A percentile compares a stretch with the other conserved stretches of the same genome.
These are phyloP conservation scores for Chaetura pelagica DNA, from an alignment of 2,113 vertebrate species.

Conservation along the genomic window DNA sequence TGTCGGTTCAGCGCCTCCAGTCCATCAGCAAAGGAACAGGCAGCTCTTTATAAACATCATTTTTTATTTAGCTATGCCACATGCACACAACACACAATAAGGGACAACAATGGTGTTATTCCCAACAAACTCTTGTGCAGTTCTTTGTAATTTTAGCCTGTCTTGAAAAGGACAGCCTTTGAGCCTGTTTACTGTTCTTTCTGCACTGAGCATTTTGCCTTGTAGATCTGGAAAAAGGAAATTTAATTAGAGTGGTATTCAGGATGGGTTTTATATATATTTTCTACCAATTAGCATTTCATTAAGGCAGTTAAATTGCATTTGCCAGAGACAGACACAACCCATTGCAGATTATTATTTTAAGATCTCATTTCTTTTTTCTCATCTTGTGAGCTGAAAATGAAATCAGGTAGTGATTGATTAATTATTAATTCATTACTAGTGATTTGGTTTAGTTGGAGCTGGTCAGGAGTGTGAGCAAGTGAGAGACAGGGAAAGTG, in stretches of 20 bases:
- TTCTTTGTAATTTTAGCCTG: background rate
- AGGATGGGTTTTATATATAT: constrained; percentile 63
- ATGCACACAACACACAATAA: background rate
- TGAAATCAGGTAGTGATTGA: constrained; percentile 65
- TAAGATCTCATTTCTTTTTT: constrained; percentile 54
- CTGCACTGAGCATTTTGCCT: constrained; percentile 11
- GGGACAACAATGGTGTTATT: constrained; percentile 18
- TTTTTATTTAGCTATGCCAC: constrained; percentile 32
- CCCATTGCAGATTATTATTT: constrained; percentile 65
- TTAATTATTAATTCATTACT: constrained; percentile 64
- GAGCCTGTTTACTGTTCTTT: constrained; percentile 28
- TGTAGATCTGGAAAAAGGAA: constrained; percentile 41
- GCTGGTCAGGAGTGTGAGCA: background rate
- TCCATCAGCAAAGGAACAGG: constrained; percentile 53
- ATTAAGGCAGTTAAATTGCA: constrained; percentile 77
- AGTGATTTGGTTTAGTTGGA: background rate
- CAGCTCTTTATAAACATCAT: constrained; percentile 25
- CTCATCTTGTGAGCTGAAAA: constrained; percentile 48
- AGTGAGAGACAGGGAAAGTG: background rate
- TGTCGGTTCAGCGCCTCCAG: constrained; percentile 61
- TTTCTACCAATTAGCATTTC: constrained; percentile 78
- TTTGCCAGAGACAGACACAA: constrained; percentile 70
- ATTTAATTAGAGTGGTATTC: constrained; percentile 65
- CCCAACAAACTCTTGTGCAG: background rate
- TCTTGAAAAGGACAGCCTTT: constrained; percentile 1